Conservation (phyloP, 2,797 vertebrate genomes). For the Cygnus olor region DNA sequence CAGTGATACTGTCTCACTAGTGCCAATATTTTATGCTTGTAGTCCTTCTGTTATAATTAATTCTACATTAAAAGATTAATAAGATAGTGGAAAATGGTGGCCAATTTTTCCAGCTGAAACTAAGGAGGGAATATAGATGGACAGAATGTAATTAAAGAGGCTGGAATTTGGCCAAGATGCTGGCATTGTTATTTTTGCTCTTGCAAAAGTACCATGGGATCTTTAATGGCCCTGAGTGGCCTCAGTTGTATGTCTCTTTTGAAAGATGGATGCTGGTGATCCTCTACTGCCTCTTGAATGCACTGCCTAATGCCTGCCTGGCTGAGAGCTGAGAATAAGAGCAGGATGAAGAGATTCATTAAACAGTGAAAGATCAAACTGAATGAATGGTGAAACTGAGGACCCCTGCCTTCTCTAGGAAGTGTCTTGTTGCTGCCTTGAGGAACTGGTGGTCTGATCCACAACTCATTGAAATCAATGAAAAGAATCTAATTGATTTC, state of each 20-base stretch:
- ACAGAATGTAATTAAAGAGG: conserved; percentile 51
- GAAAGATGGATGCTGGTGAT: conserved; percentile 62
- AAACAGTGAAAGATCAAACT: conserved; percentile 52
- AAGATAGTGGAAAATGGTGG: conserved; percentile 36
- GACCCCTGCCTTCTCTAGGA: conserved; percentile 53
- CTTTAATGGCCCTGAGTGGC: conserved; percentile 42
- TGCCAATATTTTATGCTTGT: conserved; percentile 10
- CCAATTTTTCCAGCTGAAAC: conserved; percentile 51
- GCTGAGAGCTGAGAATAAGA: conserved; percentile 57
- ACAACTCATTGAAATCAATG: conserved; percentile 56
- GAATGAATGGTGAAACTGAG: conserved; percentile 40
- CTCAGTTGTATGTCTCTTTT: conserved; percentile 17
- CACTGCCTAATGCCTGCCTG: conserved; percentile 32
- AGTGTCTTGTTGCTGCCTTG: conserved; percentile 53
- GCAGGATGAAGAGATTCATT: conserved; percentile 48
- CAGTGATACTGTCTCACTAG: neutral
- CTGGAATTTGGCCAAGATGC: conserved; percentile 36
- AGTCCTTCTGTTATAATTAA: conserved; percentile 33
- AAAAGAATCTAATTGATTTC: conserved; percentile 63
- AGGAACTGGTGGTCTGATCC: conserved; percentile 60
- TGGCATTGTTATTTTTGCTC: conserved; percentile 62
- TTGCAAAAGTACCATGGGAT: conserved; percentile 50
- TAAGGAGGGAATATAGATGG: conserved; percentile 30
- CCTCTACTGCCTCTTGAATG: conserved; percentile 34
- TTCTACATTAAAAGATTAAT: conserved; percentile 54